Evolutionary conservation across 2,113 vertebrate genomes (phyloP).

Genomic region (Seriola aureovittata): DNA sequence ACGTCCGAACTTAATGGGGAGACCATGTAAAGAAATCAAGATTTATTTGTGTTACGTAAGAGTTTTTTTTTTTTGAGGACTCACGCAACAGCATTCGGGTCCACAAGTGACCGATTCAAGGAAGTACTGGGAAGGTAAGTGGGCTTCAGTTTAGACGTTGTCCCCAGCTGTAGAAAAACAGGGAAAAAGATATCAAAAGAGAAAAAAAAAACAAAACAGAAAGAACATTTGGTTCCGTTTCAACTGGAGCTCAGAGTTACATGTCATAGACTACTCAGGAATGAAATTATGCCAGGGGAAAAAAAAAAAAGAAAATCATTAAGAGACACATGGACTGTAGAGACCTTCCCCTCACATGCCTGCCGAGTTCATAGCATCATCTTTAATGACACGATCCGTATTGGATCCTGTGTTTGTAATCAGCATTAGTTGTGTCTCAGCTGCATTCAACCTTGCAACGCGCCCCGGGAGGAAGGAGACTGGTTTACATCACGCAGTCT

Average conservation of each 20-base stretch:
- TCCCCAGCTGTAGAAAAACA: background rate
- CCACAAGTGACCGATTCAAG: background rate
- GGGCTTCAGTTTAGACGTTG: background rate
- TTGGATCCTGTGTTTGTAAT: slow-evolving; percentile 37
- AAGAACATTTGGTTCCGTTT: background rate
- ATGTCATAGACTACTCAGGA: background rate
- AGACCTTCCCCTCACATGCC: slow-evolving; percentile 3
- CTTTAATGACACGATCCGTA: slow-evolving; percentile 30
- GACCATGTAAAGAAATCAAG: slow-evolving; percentile 4
- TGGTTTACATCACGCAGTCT: slow-evolving; percentile 23
- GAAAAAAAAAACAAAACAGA: background rate
- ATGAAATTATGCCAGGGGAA: background rate
- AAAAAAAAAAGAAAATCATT: background rate
- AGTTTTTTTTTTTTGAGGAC: background rate
- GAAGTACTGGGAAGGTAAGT: background rate
- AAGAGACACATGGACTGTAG: background rate
- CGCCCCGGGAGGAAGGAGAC: slow-evolving; percentile 29
- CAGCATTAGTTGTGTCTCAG: slow-evolving; percentile 32
- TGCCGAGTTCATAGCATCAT: slow-evolving; percentile 30
- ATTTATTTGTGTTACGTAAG: slow-evolving; percentile 20
- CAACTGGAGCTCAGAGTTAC: background rate
- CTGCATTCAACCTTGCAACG: slow-evolving; percentile 1
- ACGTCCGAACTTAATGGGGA: background rate
- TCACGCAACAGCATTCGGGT: background rate
- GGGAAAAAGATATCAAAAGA: background rate